phyloP scores from a whole-genome alignment of 2,888 invertebrate species.

The Nasonia oneida region DNA sequence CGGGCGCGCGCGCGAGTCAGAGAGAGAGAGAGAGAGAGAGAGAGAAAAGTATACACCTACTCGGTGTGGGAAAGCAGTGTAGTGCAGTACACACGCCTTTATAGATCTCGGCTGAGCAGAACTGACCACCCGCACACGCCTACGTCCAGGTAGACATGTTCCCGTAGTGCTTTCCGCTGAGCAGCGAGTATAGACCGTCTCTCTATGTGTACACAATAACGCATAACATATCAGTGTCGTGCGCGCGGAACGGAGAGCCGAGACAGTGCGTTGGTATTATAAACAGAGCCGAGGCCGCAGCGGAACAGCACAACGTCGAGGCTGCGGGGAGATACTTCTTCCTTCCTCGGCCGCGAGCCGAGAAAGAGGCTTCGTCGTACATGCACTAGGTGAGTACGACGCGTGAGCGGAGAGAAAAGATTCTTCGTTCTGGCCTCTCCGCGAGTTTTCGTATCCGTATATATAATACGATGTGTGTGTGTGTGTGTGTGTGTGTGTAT shows the following conservation, averaged over 20 bases:
- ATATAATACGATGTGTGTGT: neutral
- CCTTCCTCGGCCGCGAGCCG: slow-evolving; percentile 37
- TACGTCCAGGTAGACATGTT: slow-evolving; percentile 1
- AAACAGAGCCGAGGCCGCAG: slow-evolving; percentile 14
- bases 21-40: neutral
- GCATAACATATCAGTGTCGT: neutral
- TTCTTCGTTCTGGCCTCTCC: neutral
- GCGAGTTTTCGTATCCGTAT: neutral
- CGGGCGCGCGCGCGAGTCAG: neutral
- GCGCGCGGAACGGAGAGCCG: neutral
- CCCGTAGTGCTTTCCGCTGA: neutral
- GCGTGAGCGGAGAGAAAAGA: neutral
- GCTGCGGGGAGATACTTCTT: neutral
- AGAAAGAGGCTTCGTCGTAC: slow-evolving; percentile 9
- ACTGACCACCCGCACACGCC: neutral
- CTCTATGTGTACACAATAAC: neutral
- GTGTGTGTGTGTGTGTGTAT: neutral
- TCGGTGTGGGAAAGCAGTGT: slow-evolving; percentile 3
- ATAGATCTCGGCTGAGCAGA: slow-evolving; percentile 29
- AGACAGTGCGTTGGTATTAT: neutral
- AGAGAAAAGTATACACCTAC: neutral
- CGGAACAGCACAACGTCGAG: slow-evolving; percentile 22
- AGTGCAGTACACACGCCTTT: slow-evolving; percentile 10
- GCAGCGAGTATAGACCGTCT: neutral
- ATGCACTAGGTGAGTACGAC: slow-evolving; percentile 11